Evolutionary conservation across 2,888 invertebrate genomes (phyloP).

Genomic region (Thecocarcelia acutangulata): DNA sequence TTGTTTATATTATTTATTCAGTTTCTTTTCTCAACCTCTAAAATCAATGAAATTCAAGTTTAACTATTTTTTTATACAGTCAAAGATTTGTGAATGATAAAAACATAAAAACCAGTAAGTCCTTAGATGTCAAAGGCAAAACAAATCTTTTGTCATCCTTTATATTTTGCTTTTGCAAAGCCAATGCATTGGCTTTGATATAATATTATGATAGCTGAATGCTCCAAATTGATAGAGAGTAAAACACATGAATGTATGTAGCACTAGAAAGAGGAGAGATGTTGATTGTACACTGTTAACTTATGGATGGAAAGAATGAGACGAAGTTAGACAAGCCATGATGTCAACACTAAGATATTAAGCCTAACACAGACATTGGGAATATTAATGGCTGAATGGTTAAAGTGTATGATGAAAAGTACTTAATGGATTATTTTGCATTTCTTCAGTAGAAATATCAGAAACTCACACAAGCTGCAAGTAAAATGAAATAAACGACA

Average conservation of each 20-base stretch:
- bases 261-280: too few relatives aligned
- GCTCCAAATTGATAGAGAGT: too few relatives aligned
- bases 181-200: too few relatives aligned
- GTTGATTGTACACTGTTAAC: too few relatives aligned
- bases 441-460: constrained; percentile 32
- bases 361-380: constrained; percentile 34
- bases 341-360: constrained; percentile 54
- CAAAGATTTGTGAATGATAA: constrained; percentile 20
- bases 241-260: too few relatives aligned
- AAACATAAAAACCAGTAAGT: constrained; percentile 38
- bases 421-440: constrained; percentile 38
- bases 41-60: neutral
- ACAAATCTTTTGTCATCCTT: too few relatives aligned
- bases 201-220: too few relatives aligned
- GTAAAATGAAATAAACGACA: constrained; percentile 35
- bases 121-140: constrained; percentile 22
- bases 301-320: neutral
- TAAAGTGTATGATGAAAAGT: neutral
- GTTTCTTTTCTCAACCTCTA: too few relatives aligned
- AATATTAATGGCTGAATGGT: constrained; percentile 10
- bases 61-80: neutral
- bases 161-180: too few relatives aligned
- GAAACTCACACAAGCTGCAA: constrained; percentile 15
- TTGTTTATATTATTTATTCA: too few relatives aligned
- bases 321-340: constrained; percentile 5